phyloP scores from a whole-genome alignment of 2,113 vertebrate species.

The Callipepla squamata region DNA sequence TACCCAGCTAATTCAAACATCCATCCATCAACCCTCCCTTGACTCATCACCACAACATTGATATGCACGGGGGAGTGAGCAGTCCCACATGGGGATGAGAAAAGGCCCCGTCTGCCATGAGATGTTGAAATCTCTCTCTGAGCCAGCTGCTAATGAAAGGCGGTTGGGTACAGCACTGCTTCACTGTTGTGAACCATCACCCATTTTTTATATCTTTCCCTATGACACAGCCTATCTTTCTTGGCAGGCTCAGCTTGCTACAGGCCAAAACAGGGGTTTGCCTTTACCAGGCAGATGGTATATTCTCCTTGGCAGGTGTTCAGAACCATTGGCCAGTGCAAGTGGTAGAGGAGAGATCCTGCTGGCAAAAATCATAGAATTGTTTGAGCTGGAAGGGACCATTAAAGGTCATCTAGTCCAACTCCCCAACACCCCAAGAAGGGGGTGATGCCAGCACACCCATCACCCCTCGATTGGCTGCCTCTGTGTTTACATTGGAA shows the following conservation, averaged over 20 bases:
- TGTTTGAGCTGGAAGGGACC: too few species aligned
- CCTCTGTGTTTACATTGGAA: slow-evolving; percentile 6
- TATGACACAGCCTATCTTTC: background rate
- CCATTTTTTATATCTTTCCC: background rate
- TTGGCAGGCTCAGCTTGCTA: background rate
- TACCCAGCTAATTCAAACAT: slow-evolving; percentile 52
- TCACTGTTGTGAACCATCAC: background rate
- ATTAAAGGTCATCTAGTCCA: too few species aligned
- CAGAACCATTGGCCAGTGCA: background rate
- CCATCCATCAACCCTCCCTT: slow-evolving; percentile 54
- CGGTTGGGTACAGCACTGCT: background rate
- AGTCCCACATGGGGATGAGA: background rate
- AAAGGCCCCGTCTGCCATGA: background rate
- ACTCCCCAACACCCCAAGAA: background rate
- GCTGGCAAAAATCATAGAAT: background rate
- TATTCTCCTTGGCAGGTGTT: background rate
- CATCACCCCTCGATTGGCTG: background rate
- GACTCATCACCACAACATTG: background rate
- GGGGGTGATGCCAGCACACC: background rate
- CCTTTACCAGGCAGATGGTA: background rate
- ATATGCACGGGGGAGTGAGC: background rate
- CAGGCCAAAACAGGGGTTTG: background rate
- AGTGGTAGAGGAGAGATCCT: background rate
- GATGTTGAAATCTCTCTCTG: background rate
- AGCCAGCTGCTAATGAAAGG: slow-evolving; percentile 12